These are phyloP conservation scores for Elysia chlorotica DNA, from an alignment of 1,140 invertebrate species.

Conservation along the genomic window DNA sequence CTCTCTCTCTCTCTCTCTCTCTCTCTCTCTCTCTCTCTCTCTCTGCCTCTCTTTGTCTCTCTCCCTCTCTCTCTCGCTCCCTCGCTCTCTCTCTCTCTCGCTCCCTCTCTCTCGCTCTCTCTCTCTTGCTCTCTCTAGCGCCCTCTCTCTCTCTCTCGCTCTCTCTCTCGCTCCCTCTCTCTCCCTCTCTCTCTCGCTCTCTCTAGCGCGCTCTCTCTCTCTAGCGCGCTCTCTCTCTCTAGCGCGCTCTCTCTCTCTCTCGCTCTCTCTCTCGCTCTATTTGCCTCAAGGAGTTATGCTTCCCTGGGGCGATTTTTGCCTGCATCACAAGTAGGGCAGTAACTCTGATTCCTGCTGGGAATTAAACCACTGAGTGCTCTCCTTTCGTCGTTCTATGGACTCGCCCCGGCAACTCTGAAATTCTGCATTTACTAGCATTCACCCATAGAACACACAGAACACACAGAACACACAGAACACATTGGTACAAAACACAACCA, in stretches of 20 bases:
- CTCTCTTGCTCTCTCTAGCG: conserved; percentile 28
- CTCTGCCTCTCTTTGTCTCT: conserved; percentile 53
- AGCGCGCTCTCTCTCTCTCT: background rate
- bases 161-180: background rate
- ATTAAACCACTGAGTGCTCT: too few species aligned
- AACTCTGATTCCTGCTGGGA: too few species aligned
- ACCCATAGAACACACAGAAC: too few species aligned
- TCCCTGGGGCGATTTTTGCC: background rate
- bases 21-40: conserved; percentile 56
- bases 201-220: background rate
- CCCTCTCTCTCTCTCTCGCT: conserved; percentile 27
- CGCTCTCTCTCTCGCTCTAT: background rate
- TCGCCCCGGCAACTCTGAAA: too few species aligned
- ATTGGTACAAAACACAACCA: too few species aligned
- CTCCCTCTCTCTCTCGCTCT: background rate
- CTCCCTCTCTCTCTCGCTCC: conserved; percentile 29
- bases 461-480: too few species aligned
- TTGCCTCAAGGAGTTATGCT: background rate
- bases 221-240: background rate
- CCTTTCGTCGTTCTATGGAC: too few species aligned
- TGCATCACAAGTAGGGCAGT: too few species aligned
- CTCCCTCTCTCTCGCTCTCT: conserved; percentile 1
- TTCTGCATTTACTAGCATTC: too few species aligned
- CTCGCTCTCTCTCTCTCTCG: conserved; percentile 24
- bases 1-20: conserved; percentile 57